Conservation (phyloP, 1,140 invertebrate species). For the Nephila pilipes region DNA sequence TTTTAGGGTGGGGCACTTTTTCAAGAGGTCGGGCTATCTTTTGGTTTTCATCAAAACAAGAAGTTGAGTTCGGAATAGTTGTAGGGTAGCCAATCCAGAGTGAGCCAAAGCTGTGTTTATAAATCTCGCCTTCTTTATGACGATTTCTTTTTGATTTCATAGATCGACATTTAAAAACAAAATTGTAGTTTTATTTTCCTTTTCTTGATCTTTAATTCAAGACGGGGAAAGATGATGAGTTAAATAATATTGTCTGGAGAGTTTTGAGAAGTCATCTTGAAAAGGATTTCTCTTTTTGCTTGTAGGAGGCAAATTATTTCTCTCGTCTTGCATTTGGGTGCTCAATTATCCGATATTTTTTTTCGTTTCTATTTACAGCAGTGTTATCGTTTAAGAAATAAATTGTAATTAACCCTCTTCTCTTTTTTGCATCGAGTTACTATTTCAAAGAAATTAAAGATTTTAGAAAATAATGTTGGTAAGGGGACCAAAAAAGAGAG, state of each 20-base stretch:
- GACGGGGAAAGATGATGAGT: background rate
- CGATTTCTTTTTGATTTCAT: background rate
- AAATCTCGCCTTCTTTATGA: conserved; percentile 34
- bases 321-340: background rate
- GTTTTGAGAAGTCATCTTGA: background rate
- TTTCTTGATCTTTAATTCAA: conserved; percentile 9
- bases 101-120: conserved; percentile 39
- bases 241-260: conserved; percentile 38
- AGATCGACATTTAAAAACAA: background rate
- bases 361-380: background rate
- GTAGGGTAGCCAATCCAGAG: conserved; percentile 31
- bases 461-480: background rate
- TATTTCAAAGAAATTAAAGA: background rate
- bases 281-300: background rate
- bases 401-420: no score
- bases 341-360: background rate
- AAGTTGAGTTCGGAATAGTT: conserved; percentile 24
- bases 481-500: no score
- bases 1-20: conserved; percentile 49
- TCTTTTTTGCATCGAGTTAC: background rate
- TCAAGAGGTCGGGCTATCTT: conserved; percentile 15
- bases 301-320: background rate
- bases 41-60: conserved; percentile 51
- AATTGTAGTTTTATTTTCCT: background rate
- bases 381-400: background rate